Base-by-base conservation (phyloP, 2,113 vertebrate species). In the Sialia sialis region DNA sequence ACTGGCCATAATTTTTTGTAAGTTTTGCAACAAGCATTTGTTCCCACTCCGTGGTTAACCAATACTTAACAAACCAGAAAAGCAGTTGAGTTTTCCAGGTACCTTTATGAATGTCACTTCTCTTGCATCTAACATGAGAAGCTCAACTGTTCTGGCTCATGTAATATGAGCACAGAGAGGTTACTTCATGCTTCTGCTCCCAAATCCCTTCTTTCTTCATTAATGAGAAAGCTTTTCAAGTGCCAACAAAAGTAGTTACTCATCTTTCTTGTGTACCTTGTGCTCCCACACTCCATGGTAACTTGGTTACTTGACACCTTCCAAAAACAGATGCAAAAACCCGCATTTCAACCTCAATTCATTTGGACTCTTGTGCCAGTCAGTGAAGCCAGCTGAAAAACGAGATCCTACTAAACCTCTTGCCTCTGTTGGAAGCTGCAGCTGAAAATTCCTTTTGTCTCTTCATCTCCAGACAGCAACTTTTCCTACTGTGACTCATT, bases 351-450 rank as follows among this genome's bases (percentile, higher is more conserved):
- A 56, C 27, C 62, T 87, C 49, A 51, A 27, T 51, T 29, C 49
- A 51, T 36, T 66, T 2, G 0, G 46, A 92, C 11, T 84, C 30
- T 43, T 43, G 30, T 25, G 39, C 43, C 73, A 94, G 64, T 59
- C 27, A 34, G 9, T 10, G 8, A 80, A 93, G 64, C 59, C 86
- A 89, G 27, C 10, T 84, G 84, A 90, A 86, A 95, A 78, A 41
- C 3, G 10, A 89, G 79, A 85, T 51, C 38, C 27, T 60, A 90
- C 60, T 90, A 78, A 93, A 90, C 10, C 43, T 84, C 83, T 49
- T 84, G 44, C 38, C 80, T 92, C 80, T 64, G 58, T 30, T 95
- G 82, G 95, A 93, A 91, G 63, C 38, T 55, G 58, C 75, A 93
- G 58, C 51, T 83, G 44, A 74, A 95, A 87, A 92, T 91, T 80